A percentile compares a stretch with the other conserved stretches of the same genome.
Conservation (phyloP, 2,888 invertebrate species). For the Sinentomon sp. region DNA sequence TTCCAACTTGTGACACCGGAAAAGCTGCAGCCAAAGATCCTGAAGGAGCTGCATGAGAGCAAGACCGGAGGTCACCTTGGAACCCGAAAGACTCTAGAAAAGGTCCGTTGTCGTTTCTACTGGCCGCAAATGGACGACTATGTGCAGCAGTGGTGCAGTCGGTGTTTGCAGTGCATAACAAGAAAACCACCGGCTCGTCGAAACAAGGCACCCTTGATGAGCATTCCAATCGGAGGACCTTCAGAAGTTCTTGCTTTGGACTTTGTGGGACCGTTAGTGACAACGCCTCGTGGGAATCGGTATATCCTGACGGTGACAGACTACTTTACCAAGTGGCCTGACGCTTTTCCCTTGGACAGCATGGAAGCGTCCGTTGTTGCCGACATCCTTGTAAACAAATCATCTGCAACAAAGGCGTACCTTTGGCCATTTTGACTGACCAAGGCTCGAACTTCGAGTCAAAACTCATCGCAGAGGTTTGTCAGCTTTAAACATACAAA, state of each 20-base stretch:
- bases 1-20: too few species aligned
- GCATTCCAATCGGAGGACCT: too few species aligned
- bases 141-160: too few species aligned
- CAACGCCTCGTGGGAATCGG: conserved; percentile 4
- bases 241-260: conserved; percentile 9
- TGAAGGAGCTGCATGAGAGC: too few species aligned
- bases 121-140: too few species aligned
- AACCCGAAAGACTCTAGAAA: too few species aligned
- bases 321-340: conserved; percentile 12
- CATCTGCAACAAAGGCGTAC: conserved; percentile 12
- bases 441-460: conserved; percentile 11
- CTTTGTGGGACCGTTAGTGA: conserved; percentile 8
- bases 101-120: too few species aligned
- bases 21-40: too few species aligned
- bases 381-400: conserved; percentile 8
- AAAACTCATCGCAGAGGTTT: conserved; percentile 5
- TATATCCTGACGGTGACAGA: conserved; percentile 11
- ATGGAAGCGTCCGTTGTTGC: conserved; percentile 8
- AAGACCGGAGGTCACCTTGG: too few species aligned
- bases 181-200: too few species aligned
- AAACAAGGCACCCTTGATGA: too few species aligned
- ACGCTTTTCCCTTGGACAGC: conserved; percentile 11
- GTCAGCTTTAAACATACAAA: conserved; percentile 9
- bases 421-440: conserved; percentile 9
- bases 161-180: too few species aligned